These are phyloP conservation scores for Rhodeus uyekii DNA, from an alignment of 2,797 vertebrate genomes.

Conservation along the genomic window DNA sequence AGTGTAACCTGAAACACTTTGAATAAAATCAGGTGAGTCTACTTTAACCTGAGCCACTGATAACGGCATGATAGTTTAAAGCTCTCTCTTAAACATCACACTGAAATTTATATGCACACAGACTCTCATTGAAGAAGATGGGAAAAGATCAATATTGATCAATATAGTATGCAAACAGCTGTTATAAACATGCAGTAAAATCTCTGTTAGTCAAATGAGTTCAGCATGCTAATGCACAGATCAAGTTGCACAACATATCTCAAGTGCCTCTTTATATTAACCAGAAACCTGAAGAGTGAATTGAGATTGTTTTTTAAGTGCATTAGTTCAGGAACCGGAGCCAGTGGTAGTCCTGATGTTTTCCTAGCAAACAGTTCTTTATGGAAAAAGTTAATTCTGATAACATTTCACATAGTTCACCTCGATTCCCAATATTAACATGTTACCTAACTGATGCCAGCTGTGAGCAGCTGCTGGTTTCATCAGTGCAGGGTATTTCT, in stretches of 20 bases:
- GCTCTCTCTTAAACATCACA: background rate
- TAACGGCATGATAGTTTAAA: background rate
- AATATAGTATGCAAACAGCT: background rate
- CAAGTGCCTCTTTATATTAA: background rate
- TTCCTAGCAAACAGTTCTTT: slow-evolving; percentile 27
- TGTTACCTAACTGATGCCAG: background rate
- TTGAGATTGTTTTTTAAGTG: slow-evolving; percentile 19
- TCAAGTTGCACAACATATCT: slow-evolving; percentile 15
- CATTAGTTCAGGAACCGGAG: background rate
- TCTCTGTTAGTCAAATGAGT: background rate
- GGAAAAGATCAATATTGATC: slow-evolving; percentile 10
- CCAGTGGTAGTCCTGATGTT: background rate
- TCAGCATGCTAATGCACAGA: background rate
- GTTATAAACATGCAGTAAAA: slow-evolving; percentile 14
- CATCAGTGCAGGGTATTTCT: background rate
- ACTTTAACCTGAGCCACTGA: background rate
- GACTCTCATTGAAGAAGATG: background rate
- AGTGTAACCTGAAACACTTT: background rate
- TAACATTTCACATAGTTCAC: slow-evolving; percentile 13
- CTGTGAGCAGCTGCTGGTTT: slow-evolving; percentile 6
- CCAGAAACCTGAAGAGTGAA: slow-evolving; percentile 12
- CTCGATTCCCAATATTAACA: slow-evolving; percentile 10
- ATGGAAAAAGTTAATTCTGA: slow-evolving; percentile 5
- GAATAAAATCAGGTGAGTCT: slow-evolving; percentile 1
- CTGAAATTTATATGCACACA: background rate